Evolutionary conservation across 2,888 invertebrate genomes (phyloP), one percentile per base, ranked within the genome.

Genomic region (Sarcophaga subvicina): DNA sequence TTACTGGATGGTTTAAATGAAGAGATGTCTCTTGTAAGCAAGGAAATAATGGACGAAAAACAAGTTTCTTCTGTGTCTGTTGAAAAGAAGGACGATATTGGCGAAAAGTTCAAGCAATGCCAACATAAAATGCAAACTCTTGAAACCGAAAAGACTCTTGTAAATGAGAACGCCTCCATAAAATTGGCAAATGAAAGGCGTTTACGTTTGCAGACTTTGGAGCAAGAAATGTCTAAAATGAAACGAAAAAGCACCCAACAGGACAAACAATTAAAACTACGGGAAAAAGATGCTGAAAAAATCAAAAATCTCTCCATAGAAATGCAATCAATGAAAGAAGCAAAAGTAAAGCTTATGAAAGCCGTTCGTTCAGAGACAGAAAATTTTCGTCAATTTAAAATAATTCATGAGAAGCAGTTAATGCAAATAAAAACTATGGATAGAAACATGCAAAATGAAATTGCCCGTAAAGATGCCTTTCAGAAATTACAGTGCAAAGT

Each of bases 351-450:
- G 91, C 94, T 98, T 76, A 95, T 98, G 89, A 95, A 96, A 47
- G 95, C 96, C 91, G 98, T 98, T 97, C 96, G 97, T 71, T 95
- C 95, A 85, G 98, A 98, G 90, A 95, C 96, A 12, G 97, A 98
- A 88, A 95, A 95, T 88, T 98, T 98, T 94, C 95, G 97, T 62
- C 95, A 96, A 86, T 98, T 97, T 96, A 97, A 97, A 92, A 93
- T 72, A 95, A 96, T 90, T 96, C 25, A 97, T 89, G 98, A 98
- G n/a, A n/a, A n/a, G n/a, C n/a, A n/a, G n/a, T n/a, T n/a, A n/a
- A n/a, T n/a, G n/a, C n/a, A n/a, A n/a, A n/a, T n/a, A n/a, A n/a
- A n/a, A n/a, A n/a, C n/a, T n/a, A n/a, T n/a, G n/a, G n/a, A n/a
- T n/a, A n/a, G n/a, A n/a, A n/a, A n/a, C n/a, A n/a, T n/a, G n/a